phyloP scores from a whole-genome alignment of 2,888 invertebrate species.

The Mongoloraphidia duomilia region DNA sequence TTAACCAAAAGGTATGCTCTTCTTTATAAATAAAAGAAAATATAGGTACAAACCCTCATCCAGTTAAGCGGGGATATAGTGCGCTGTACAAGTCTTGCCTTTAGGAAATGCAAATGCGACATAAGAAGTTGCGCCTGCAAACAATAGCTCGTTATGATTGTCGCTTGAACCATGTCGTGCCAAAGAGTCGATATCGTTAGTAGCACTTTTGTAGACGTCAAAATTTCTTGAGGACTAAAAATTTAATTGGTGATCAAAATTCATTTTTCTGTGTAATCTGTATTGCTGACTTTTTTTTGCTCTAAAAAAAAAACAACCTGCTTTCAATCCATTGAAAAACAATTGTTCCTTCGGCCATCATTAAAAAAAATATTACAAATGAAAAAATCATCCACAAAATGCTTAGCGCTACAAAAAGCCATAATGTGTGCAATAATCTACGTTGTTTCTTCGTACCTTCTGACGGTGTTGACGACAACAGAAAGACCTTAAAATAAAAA shows the following conservation, averaged over 20 bases:
- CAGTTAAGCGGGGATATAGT: slow-evolving; percentile 58
- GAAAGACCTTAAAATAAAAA: slow-evolving; percentile 41
- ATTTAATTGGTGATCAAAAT: slow-evolving; percentile 8
- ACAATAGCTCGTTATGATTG: slow-evolving; percentile 68
- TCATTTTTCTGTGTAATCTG: not conserved
- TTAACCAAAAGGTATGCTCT: not conserved
- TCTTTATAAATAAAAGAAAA: not conserved
- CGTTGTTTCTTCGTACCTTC: slow-evolving; percentile 52
- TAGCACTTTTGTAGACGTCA: slow-evolving; percentile 39
- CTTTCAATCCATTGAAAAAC: slow-evolving; percentile 48
- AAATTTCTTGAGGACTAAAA: slow-evolving; percentile 36
- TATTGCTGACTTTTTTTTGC: not conserved
- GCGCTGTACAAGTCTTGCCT: slow-evolving; percentile 55
- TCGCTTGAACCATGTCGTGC: slow-evolving; percentile 73
- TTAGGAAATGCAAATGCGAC: slow-evolving; percentile 56
- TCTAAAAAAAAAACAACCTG: slow-evolving; percentile 29
- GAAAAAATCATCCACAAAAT: slow-evolving; percentile 57
- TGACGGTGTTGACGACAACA: slow-evolving; percentile 53
- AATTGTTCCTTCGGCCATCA: slow-evolving; percentile 46
- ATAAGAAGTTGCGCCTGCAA: slow-evolving; percentile 65
- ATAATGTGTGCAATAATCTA: slow-evolving; percentile 51
- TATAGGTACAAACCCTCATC: slow-evolving; percentile 49
- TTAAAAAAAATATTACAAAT: slow-evolving; percentile 45
- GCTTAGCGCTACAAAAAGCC: slow-evolving; percentile 57
- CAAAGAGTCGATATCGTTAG: slow-evolving; percentile 54